A percentile compares a stretch with the other conserved stretches of the same genome.
Conservation (phyloP, 2,888 invertebrate genomes). For the Polydrusus tereticollis region DNA sequence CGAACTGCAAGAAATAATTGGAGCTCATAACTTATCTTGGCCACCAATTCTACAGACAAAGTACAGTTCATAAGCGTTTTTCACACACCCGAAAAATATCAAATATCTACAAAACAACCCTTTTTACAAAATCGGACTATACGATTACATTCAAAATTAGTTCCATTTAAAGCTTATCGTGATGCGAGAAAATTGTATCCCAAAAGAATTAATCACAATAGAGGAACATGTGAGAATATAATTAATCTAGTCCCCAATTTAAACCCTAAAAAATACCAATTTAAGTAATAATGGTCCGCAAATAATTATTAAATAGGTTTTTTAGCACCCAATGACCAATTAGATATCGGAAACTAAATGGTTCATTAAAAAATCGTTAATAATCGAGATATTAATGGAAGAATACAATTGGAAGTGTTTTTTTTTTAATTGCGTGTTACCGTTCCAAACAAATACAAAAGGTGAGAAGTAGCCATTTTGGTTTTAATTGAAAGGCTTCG, state of each 20-base stretch:
- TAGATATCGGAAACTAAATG: background rate
- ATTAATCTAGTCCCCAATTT: background rate
- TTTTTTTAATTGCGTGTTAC: background rate
- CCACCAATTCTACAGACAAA: no score
- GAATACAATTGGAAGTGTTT: background rate
- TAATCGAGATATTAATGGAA: background rate
- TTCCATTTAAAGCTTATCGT: background rate
- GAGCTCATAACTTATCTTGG: no score
- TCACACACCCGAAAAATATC: no score
- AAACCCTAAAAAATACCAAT: background rate
- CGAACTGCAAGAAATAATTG: no score
- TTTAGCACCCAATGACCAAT: background rate
- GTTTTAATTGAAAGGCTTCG: no score
- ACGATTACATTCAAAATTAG: background rate
- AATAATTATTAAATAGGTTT: background rate
- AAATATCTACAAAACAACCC: background rate
- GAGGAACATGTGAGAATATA: background rate
- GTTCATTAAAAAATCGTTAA: slow-evolving; percentile 2
- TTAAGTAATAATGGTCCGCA: background rate
- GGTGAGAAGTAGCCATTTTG: no score
- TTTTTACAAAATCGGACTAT: background rate
- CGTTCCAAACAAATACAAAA: no score
- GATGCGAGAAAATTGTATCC: background rate
- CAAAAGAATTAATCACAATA: background rate
- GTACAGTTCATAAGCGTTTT: no score